Base-by-base conservation (phyloP, 2,888 invertebrate species). In the Lysandra coridon region DNA sequence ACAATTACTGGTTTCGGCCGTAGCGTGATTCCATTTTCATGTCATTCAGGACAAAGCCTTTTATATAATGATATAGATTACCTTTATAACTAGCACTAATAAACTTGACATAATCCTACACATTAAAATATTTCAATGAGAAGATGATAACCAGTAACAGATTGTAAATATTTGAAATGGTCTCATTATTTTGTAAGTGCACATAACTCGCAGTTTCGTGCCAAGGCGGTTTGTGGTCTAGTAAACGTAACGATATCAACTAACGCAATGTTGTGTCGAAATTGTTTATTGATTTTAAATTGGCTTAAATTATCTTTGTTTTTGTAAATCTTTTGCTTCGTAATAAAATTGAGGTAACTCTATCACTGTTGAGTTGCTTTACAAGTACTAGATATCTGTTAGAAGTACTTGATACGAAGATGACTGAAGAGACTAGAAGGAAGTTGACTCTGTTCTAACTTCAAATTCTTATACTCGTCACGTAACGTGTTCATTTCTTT, bases 161-260 rank as follows among this genome's bases (percentile, higher is more conserved):
- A 30, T 17, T 37, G 37, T n/a, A 60, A 78, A 37, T 60, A 23
- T 60, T 78, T 78, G 23, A 30, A 49, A 37, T 64, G 30, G 62
- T 44, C 30, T 78, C 14, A 40, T 74, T 74, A 78, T 49, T 69
- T 78, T 78, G 78, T 78, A 64, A 44, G 78, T 64, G 10, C 6
- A 49, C 64, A 17, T 78, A 62, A 69, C 37, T 74, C 10, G 57
- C 60, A 81, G 80, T 79, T 83, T 81, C 75, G 77, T 83, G 83
- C 82, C 83, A 84, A 83, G 83, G 83, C 79, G 80, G 79, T 80
- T 82, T 83, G 83, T 82, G 84, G 83, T 84, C 80, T 80, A 81
- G 57, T 81, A 73, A 80, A 79, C 79, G 78, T 81, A 82, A 80
- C 81, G 80, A 79, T 81, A 79, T 80, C 44, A 57, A 77, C 80